Base-by-base conservation (phyloP, 2,888 invertebrate species). In the Pseudoips prasinana region DNA sequence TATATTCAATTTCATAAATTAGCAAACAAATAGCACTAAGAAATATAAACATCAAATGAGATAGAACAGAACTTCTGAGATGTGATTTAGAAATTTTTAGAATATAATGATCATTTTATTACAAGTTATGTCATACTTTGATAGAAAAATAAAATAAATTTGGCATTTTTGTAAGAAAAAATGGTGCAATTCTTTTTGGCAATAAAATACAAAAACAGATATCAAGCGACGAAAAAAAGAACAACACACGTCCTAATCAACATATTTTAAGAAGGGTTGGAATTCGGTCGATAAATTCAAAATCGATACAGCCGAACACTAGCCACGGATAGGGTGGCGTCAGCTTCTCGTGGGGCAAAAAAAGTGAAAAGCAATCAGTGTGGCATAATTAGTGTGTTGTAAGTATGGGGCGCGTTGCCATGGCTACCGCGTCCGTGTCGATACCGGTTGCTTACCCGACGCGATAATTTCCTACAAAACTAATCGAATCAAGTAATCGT, bases 321-420 rank as follows among this genome's bases (percentile, higher is more conserved):
- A 76, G 58, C 57, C 57, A 64, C 64, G 67, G 73, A 79, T 78
- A 77, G 87, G 86, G 86, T 81, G 83, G 82, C 78, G 75, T 76
- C 78, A 76, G 77, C 71, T 79, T 83, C 87, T 86, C 79, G 73
- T 81, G 74, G 87, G 85, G 85, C 73, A 78, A 66, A 78, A 85
- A 86, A 87, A 82, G 82, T 82, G 78, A 83, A 88, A 87, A 86
- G 88, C 88, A 88, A 88, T 88, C 88, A 88, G 83, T 86, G 88
- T 83, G 85, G 84, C 81, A 86, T 88, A 88, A 88, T 88, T 88
- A 88, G 88, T 87, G 86, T 77, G 85, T 84, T 77, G 84, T 82
- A 76, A 82, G 84, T 86, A 85, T 88, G 78, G 88, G 88, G 88
- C 82, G 85, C 68, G 88, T 88, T 75, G 65, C 73, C 73, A 81